Evolutionary conservation across 64 coral and sea anemone species (phyloP).

Genomic region (Cladopsammia gracilis): DNA sequence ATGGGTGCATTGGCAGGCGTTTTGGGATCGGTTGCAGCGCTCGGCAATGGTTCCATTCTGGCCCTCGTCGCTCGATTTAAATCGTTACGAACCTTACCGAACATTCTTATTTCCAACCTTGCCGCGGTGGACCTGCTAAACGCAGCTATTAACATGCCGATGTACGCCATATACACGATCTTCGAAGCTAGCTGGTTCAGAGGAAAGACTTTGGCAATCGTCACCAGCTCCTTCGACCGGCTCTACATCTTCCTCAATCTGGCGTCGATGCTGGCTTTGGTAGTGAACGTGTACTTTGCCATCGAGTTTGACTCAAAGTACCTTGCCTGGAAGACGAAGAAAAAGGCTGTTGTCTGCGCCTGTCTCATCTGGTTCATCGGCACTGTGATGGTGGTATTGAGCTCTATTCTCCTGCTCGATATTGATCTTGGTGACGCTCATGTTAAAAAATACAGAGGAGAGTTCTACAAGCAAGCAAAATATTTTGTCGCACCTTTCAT

Average conservation of each 20-base stretch:
- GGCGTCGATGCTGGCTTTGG: slow-evolving; percentile 2
- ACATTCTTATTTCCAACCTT: slow-evolving; percentile 3
- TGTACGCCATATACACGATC: background rate
- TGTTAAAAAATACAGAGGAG: background rate
- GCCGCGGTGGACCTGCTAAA: background rate
- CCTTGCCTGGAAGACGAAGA: background rate
- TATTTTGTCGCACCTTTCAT: background rate
- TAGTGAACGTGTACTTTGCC: background rate
- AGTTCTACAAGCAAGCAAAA: background rate
- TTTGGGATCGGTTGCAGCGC: too few relatives aligned
- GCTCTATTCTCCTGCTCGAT: background rate
- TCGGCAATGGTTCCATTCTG: background rate
- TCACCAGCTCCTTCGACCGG: background rate
- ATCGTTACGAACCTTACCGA: slow-evolving; percentile 10
- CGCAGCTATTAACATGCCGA: background rate
- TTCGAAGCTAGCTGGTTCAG: background rate
- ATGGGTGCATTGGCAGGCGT: background rate
- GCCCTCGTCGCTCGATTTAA: background rate
- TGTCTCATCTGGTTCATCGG: too few relatives aligned
- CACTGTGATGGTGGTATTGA: background rate
- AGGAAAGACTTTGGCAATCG: background rate
- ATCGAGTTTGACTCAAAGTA: background rate
- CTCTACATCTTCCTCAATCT: background rate
- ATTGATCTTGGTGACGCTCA: slow-evolving; percentile 26
- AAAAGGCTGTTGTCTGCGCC: background rate